Base-by-base conservation (phyloP, 2,113 vertebrate species). In the Leiothrix lutea region DNA sequence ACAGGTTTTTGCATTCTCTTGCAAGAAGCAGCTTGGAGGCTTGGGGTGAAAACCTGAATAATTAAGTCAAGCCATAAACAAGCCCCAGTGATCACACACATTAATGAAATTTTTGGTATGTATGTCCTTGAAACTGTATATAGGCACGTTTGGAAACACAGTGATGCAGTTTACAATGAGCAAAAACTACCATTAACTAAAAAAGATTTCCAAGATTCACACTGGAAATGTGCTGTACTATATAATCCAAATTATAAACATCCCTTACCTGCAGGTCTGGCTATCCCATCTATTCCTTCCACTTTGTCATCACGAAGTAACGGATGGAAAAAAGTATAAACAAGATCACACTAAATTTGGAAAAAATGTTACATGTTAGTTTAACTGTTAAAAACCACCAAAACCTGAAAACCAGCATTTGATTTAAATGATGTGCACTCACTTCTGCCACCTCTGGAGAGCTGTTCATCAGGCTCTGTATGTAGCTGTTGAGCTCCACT, bases 261-360 rank as follows among this genome's bases (percentile, higher is more conserved):
- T 4, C 18, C 19, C 61, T 86, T 94, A 99, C 99, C 99, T 97
- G 97, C 92, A 90, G 97, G 97, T 96, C 97, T 99, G 81, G 98
- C 92, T 54, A 98, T 95, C 73, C 98, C 97, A 29, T 99, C 99
- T 87, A 99, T 97, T 92, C 98, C 99, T 95, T 99, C 99, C 12
- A 98, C 98, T 98, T 99, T 99, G 57, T 99, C 99, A 96, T 99
- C 99, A 82, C 99, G 98, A 73, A 98, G 98, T 94, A 99, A 98
- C 11, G 99, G 99, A 96, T 99, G 99, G 97, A 99, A 99, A 98
- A 99, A 99, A 15, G 99, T 99, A 98, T 99, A 99, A 97, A 99
- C 97, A 95, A 99, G 98, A 97, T 99, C 99, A 97, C 99, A 99
- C 99, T 99, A 89, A 48, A 88, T 94, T 92, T 93, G 89, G 70